Evolutionary conservation across 2,113 vertebrate genomes (phyloP), one percentile per base, ranked within the genome.

Genomic region (Tonatia bakeri): DNA sequence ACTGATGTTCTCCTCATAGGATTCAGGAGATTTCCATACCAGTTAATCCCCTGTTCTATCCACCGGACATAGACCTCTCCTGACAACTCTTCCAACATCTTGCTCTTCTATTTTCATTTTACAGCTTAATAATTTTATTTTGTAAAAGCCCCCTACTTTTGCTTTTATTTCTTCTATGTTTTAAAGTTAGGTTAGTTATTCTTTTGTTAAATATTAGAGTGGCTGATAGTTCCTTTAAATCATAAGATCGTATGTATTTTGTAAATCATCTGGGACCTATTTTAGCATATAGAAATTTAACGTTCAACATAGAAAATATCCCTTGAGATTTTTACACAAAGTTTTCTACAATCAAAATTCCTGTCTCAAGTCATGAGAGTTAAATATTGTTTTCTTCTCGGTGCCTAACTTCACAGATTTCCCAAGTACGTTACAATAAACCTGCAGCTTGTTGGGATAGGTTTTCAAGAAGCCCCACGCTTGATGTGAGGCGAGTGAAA

Each of bases 91-190:
- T 36, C 4, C 5, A 33, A 52, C 3, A 22, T 80, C 16, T 26
- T 56, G 4, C 20, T 92, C 38, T 93, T 69, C 11, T 93, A 3
- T 56, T 84, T 70, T 93, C 11, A 65, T 17, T 31, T 76, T 72
- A 79, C 0, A 88, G 65, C 11, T 72, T n/a, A 83, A 70, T 16
- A 73, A 67, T 86, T 87, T 93, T 77, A 43, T 67, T 56, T 73
- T 56, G 91, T 94, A 31, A 93, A 79, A 79, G 3, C 36, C 28
- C 19, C 38, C 4, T 93, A 28, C 9, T 73, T 95, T 83, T 54
- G 52, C n/a, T 84, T 85, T 93, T 76, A 36, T 95, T 94, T 95
- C 43, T n/a, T 52, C 82, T 87, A 10, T 64, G n/a, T 43, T 93
- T 88, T 87, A 86, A 93, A 76, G 52, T 88, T 93, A 16, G 6